phyloP scores from a whole-genome alignment of 2,113 vertebrate genomes.

The Chloebia gouldiae region DNA sequence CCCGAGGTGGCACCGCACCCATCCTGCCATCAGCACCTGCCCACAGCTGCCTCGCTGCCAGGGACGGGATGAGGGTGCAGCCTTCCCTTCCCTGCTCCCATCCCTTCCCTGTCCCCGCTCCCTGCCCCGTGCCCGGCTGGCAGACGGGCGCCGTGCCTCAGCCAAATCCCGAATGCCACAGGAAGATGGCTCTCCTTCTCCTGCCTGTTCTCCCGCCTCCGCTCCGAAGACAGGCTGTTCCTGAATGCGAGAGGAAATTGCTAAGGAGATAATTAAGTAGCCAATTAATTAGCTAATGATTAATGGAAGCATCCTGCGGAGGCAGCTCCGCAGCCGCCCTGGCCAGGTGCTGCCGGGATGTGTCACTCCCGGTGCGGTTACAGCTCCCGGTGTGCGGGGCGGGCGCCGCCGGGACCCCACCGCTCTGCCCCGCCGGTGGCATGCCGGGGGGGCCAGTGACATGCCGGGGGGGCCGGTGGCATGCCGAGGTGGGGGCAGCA shows the following conservation, averaged over 20 bases:
- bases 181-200: slow-evolving; percentile 12
- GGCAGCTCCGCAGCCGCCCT: neutral
- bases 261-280: slow-evolving; percentile 41
- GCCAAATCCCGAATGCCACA: neutral
- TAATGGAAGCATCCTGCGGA: slow-evolving; percentile 37
- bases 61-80: neutral
- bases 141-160: neutral
- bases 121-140: neutral
- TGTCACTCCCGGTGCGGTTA: neutral
- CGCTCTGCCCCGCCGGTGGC: neutral
- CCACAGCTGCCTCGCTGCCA: rapidly evolving
- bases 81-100: neutral
- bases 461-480: rapidly evolving
- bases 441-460: rapidly evolving
- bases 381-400: neutral
- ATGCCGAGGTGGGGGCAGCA: rapidly evolving
- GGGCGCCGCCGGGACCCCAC: rapidly evolving
- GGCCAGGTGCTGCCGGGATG: neutral
- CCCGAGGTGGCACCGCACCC: neutral
- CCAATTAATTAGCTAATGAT: slow-evolving; percentile 62
- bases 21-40: neutral
- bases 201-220: slow-evolving; percentile 34
- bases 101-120: neutral
- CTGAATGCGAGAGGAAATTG: slow-evolving; percentile 33
- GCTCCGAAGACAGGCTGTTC: slow-evolving; percentile 38